Evolutionary conservation across 2,113 vertebrate genomes (phyloP).

Genomic region (Sphyrna mokarran): DNA sequence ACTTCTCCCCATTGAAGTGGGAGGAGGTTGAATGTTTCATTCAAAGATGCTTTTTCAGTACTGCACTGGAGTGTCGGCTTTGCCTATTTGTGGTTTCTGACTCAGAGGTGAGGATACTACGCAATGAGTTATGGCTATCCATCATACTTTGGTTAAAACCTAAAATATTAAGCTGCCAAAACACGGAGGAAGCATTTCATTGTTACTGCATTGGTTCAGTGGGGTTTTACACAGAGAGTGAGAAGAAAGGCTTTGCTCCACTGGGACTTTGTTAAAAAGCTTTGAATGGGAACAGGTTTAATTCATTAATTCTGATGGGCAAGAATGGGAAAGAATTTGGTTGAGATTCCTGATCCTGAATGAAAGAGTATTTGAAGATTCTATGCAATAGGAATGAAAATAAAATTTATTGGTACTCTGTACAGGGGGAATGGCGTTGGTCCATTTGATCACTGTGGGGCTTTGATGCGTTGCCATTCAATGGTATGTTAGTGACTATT

Average conservation of each 20-base stretch:
- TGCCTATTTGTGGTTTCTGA: background rate
- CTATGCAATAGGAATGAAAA: background rate
- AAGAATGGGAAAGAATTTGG: background rate
- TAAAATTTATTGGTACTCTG: background rate
- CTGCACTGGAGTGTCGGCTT: background rate
- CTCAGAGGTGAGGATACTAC: background rate
- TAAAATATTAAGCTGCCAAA: background rate
- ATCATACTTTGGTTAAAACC: background rate
- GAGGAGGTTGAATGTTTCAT: background rate
- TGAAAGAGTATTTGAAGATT: background rate
- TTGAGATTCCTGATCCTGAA: background rate
- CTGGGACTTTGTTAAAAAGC: background rate
- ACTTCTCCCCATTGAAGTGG: background rate
- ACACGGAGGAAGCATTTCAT: conserved; percentile 4
- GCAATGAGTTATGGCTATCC: background rate
- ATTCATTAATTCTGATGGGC: background rate
- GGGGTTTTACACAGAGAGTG: background rate
- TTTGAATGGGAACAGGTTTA: background rate
- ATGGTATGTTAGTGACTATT: background rate
- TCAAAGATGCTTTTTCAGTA: background rate
- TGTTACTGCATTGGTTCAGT: background rate
- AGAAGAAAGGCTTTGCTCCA: background rate
- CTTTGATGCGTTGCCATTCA: background rate
- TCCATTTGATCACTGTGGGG: background rate
- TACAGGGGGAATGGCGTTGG: background rate